Base-by-base conservation (phyloP, 2,113 vertebrate species). In the Triplophysa rosa region DNA sequence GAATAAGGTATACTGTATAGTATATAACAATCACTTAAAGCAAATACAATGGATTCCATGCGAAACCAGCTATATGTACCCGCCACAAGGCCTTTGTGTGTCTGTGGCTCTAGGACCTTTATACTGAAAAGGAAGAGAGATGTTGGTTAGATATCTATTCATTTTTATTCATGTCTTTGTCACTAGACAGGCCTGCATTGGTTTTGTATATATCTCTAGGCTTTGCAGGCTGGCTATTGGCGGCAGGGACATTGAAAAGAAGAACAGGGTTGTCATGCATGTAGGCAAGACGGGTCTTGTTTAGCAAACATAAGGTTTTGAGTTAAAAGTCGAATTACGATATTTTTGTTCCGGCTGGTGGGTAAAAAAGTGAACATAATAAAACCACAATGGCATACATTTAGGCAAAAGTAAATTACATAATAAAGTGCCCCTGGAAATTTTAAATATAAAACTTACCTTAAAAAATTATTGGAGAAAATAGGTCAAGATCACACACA, bases 161-260 rank as follows among this genome's bases (percentile, higher is more conserved):
- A 58, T 72, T 21, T 42, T 72, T 72, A 72, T 59, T 72, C 54
- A 42, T 24, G 69, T 40, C n/a, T 59, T 17, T 8, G 19, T 17
- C 13, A 33, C 4, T 13, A 58, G 54, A 58, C 19, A 58, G 54
- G n/a, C 16, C 49, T 54, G 16, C 45, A 45, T 54, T 33, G 52
- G 52, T 37, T 12, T 40, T 17, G 21, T 71, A 58, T 8, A 58
- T 58, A 59, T 72, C 8, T 61, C 70, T 42, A 42, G 14, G 9
- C 52, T 37, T 71, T 71, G 29, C 19, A 9, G 54, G 19, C 19
- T n/a, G 5, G 24, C 68, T 37, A 33, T 26, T 7, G 21, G 45
- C 19, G 14, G 45, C 19, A 37, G 17, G 40, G 7, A 29, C 24
- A 52, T 69, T 52, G 3, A 68, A 68, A 26, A 71, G 9, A n/a